Evolutionary conservation across 1,140 invertebrate genomes (phyloP).

Genomic region (Heliconius nattereri): DNA sequence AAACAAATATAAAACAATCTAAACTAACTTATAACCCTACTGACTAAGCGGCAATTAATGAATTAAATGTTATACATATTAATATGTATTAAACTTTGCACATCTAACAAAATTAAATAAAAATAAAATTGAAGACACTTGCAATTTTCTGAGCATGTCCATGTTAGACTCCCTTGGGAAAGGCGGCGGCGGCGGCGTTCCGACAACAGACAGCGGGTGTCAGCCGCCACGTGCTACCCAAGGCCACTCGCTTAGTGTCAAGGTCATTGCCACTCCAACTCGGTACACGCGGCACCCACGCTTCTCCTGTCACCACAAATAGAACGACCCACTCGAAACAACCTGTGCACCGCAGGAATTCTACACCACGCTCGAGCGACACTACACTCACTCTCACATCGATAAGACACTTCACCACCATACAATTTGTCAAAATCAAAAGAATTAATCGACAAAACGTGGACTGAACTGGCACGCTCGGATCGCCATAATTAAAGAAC

Average conservation of each 20-base stretch:
- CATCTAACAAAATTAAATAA: neutral
- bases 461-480: too few species aligned
- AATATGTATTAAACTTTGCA: too few species aligned
- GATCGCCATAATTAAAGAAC: too few species aligned
- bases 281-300: constrained; percentile 78
- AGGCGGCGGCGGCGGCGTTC: constrained; percentile 76
- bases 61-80: too few species aligned
- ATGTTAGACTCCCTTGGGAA: constrained; percentile 77
- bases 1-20: too few species aligned
- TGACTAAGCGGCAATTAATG: too few species aligned
- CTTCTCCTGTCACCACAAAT: constrained; percentile 79
- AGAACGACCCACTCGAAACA: constrained; percentile 73
- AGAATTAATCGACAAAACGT: neutral
- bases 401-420: constrained; percentile 20
- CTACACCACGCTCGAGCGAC: constrained; percentile 43
- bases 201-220: constrained; percentile 81
- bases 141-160: constrained; percentile 61
- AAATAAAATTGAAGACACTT: constrained; percentile 14
- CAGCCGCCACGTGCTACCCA: constrained; percentile 81
- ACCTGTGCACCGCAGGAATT: constrained; percentile 61
- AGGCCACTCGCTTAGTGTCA: constrained; percentile 81
- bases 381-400: constrained; percentile 12
- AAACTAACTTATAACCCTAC: too few species aligned
- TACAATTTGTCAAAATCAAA: neutral
- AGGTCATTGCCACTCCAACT: constrained; percentile 80